Conservation (phyloP, 2,888 invertebrate genomes). For the Nymphalis urticae region DNA sequence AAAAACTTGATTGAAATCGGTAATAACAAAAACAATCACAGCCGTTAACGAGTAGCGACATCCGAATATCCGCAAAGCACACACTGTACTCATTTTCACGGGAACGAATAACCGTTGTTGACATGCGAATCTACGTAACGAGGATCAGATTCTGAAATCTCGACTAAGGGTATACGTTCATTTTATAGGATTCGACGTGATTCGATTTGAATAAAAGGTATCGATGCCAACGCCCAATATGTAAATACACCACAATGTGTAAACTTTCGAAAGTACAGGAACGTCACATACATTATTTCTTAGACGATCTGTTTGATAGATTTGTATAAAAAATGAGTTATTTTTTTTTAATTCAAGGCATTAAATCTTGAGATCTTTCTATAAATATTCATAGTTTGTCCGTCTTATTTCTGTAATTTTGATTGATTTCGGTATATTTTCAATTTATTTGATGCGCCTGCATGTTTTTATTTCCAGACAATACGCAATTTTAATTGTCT, state of each 20-base stretch:
- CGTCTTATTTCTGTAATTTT: too few species aligned
- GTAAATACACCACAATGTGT: slow-evolving; percentile 6
- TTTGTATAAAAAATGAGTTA: too few species aligned
- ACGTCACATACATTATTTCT: not conserved
- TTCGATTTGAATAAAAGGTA: slow-evolving; percentile 53
- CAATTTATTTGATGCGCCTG: too few species aligned
- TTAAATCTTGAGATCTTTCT: too few species aligned
- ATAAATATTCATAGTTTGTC: too few species aligned
- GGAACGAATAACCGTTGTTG: slow-evolving; percentile 43
- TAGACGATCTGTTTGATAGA: too few species aligned
- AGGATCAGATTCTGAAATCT: slow-evolving; percentile 18
- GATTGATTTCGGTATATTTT: too few species aligned
- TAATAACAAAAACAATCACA: slow-evolving; percentile 56
- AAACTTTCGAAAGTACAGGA: not conserved
- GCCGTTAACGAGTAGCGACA: slow-evolving; percentile 53
- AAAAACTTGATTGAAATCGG: slow-evolving; percentile 32
- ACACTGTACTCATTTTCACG: slow-evolving; percentile 45
- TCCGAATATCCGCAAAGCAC: slow-evolving; percentile 48
- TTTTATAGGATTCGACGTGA: slow-evolving; percentile 50
- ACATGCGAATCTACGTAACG: slow-evolving; percentile 39
- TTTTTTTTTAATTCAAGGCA: too few species aligned
- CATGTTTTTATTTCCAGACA: too few species aligned
- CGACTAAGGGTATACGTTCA: slow-evolving; percentile 14
- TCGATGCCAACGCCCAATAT: slow-evolving; percentile 27
- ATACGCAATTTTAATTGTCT: too few species aligned